Evolutionary conservation across 2,888 invertebrate genomes (phyloP), one percentile per base, ranked within the genome.

Genomic region (Lasioglossum zephyrum): DNA sequence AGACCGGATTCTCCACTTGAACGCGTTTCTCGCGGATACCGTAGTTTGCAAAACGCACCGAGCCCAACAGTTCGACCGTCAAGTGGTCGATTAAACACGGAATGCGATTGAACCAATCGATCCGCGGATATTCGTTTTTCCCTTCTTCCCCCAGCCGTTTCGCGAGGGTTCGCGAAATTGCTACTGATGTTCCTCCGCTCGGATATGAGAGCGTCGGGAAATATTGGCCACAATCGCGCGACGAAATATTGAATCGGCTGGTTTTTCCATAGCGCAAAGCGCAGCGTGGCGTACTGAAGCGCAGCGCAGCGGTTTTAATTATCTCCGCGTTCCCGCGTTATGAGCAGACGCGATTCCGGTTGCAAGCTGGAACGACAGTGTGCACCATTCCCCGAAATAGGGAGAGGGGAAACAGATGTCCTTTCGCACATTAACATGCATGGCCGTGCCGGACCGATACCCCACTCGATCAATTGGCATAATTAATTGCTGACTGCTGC

Each of bases 391-490:
- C 36, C 36, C 3, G 39, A 8, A 53, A 73, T n/a, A 74, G n/a
- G 81, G 22, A 81, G 79, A 76, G 81, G 84, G 83, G 86, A 89
- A 92, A 90, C 92, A 92, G 91, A 91, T 92, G 92, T 92, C 87
- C 88, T 89, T 91, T 92, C 92, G 87, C 92, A 88, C 92, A 92
- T 92, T 92, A 91, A 89, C 92, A 92, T 92, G 90, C 91, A 91
- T 88, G 91, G 81, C 86, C 86, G 85, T 90, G 85, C 89, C 85
- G 89, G 85, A 75, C 84, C 91, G 89, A 91, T 92, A 88, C 88
- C 87, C 85, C 87, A 86, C 90, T 92, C 91, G 92, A 90, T 92
- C 92, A 92, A 92, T 93, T 92, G 93, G 91, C 91, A 93, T 93
- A 93, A 93, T 93, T 93, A 93, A 93, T 93, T 91, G 90, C 89